A percentile compares a stretch with the other conserved stretches of the same genome.
Conservation (phyloP, 2,797 vertebrate species). For the Helarctos malayanus region DNA sequence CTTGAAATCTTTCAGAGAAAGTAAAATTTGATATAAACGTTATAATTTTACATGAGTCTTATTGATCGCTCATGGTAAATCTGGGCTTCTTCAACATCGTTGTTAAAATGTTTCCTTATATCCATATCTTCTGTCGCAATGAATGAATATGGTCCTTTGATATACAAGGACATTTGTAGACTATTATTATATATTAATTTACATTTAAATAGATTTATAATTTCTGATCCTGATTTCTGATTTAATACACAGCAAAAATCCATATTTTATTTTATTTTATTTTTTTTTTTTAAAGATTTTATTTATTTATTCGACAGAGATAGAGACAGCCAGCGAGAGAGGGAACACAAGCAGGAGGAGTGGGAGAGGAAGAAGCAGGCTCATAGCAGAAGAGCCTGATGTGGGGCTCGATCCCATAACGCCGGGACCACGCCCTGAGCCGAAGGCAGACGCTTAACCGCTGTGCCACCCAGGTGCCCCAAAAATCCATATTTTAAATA, state of each 20-base stretch:
- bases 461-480: no score
- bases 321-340: no score
- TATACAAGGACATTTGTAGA: background rate
- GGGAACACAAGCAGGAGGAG: no score
- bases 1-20: background rate
- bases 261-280: no score
- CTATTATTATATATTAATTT: background rate
- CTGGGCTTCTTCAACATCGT: background rate
- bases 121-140: background rate
- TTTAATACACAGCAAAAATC: background rate
- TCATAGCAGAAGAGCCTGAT: no score
- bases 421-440: no score
- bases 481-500: background rate
- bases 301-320: no score
- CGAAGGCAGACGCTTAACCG: no score
- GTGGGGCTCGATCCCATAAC: no score
- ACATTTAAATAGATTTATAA: background rate
- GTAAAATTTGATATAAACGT: background rate
- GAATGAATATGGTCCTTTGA: background rate
- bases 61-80: background rate
- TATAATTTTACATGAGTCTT: background rate
- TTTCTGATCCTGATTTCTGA: background rate
- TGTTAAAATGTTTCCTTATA: background rate
- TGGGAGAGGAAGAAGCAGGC: no score
- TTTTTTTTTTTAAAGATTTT: no score